Conservation (phyloP, 2,113 vertebrate species). For the Gymnorhina tibicen region DNA sequence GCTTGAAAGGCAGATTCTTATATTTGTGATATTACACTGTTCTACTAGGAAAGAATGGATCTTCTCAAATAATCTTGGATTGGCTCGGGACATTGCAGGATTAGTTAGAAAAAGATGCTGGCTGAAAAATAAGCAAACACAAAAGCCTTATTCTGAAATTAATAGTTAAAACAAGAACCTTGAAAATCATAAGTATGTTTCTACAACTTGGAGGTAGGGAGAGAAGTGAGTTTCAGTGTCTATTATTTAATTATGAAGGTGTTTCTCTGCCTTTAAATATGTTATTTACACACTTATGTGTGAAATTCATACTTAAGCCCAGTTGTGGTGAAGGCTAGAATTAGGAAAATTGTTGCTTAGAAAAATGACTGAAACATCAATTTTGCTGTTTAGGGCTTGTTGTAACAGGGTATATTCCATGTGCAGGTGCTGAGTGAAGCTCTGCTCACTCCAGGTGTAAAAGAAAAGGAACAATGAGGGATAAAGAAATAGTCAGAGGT, state of each 20-base stretch:
- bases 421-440: neutral
- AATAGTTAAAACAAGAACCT: neutral
- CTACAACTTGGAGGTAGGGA: neutral
- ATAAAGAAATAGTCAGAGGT: neutral
- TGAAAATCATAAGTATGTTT: neutral
- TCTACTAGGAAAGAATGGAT: neutral
- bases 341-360: neutral
- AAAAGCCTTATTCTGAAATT: neutral
- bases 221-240: neutral
- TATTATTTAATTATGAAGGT: neutral
- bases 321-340: neutral
- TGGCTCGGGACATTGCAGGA: neutral
- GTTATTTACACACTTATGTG: neutral
- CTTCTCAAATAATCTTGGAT: neutral
- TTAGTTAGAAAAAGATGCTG: neutral
- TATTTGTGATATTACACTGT: neutral
- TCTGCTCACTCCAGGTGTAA: neutral
- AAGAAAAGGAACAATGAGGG: neutral
- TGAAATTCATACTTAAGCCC: neutral
- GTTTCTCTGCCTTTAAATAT: neutral
- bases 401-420: neutral
- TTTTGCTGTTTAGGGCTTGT: neutral
- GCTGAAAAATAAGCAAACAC: neutral
- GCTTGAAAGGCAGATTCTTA: neutral
- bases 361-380: neutral